Evolutionary conservation across 2,797 vertebrate genomes (phyloP), one percentile per base, ranked within the genome.

Genomic region (Xenops minutus): DNA sequence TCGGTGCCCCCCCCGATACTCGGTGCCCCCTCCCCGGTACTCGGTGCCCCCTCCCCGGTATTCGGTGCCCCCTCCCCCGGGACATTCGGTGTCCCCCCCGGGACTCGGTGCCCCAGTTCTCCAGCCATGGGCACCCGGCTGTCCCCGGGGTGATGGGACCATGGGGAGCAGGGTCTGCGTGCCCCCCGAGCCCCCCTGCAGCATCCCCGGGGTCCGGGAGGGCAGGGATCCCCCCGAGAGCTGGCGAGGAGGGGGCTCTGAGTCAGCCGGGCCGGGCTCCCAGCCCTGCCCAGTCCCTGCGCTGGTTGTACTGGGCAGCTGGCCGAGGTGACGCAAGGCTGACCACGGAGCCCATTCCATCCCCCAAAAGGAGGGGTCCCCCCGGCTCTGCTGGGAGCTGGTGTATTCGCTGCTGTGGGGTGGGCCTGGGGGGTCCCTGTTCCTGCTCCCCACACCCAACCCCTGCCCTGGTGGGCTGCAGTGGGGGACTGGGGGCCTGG

Each of bases 311-410:
- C 63, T 59, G 82, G 91, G 72, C 90, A 37, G 76, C 44, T 3
- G 55, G 71, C 80, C 62, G 36, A 80, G 74, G 83, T 90, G 94
- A 86, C 55, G 59, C 93, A 91, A 80, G 77, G 64, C 86, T 91
- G 92, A 85, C 87, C 49, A 24, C 61, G 30, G 36, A 68, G 62
- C 32, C 56, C 43, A 2, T 63, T 62, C 37, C 39, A 23, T 49
- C 36, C 71, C 49, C 20, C 29, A 21, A n/a, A 37, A 20, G 7
- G 15, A 19, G 39, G 30, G 26, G 6, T 16, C 15, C 12, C 54
- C 6, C 34, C 10, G 14, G 39, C 69, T 32, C 43, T 58, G 73
- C 39, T 41, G 61, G n/a, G 36, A 76, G 37, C 48, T 10, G 54
- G 26, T 34, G 27, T 49, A 9, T 9, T 46, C 30, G n/a, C 49